Percentiles rank a stretch among this genome's conserved stretches.
These are phyloP conservation scores for Neodiprion virginianus DNA, from an alignment of 1,140 invertebrate genomes.

Conservation along the genomic window DNA sequence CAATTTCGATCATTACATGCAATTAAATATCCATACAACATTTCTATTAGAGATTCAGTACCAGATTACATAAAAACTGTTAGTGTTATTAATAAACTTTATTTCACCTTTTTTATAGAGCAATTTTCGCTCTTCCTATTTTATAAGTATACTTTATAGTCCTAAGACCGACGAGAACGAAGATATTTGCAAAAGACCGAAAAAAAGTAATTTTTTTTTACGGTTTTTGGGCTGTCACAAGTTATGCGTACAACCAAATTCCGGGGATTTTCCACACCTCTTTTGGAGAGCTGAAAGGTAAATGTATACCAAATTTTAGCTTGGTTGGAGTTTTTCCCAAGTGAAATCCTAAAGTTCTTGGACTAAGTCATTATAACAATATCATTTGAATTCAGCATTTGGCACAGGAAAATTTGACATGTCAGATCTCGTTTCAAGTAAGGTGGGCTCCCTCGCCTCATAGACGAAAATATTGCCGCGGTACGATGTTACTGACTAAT, in stretches of 20 bases:
- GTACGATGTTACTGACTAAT: too few species aligned
- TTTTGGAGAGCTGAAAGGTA: slow-evolving; percentile 1
- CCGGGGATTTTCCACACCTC: neutral
- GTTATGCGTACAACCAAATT: neutral
- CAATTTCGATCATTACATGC: neutral
- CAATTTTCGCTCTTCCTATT: neutral
- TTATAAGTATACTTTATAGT: neutral
- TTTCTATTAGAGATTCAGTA: neutral
- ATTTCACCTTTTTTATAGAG: neutral
- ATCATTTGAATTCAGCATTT: too few species aligned
- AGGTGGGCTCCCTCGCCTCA: too few species aligned
- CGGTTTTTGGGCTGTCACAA: neutral
- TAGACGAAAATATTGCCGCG: too few species aligned
- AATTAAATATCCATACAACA: neutral
- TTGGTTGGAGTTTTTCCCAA: neutral
- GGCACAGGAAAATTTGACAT: too few species aligned
- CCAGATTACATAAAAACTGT: neutral
- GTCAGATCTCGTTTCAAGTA: too few species aligned
- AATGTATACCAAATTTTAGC: slow-evolving; percentile 13
- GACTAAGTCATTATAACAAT: too few species aligned
- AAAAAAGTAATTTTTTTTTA: neutral
- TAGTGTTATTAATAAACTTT: neutral
- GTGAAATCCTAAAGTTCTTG: neutral
- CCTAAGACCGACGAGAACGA: neutral
- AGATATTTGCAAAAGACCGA: neutral